A percentile compares a stretch with the other conserved stretches of the same genome.
Conservation (phyloP, 1,140 invertebrate genomes). For the Pemphigus obesinymphae region DNA sequence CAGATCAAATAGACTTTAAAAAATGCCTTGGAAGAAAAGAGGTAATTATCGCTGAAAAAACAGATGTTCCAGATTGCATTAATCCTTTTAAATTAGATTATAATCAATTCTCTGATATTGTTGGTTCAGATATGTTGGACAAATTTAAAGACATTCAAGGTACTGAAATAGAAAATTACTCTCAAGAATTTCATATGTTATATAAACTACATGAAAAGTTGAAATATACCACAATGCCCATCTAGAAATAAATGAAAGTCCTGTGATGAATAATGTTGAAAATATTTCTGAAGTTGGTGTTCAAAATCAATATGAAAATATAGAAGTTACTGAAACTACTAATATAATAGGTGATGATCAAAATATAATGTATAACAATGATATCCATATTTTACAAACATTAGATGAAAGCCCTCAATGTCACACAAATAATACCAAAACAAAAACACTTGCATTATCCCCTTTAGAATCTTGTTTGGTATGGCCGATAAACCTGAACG, state of each 20-base stretch:
- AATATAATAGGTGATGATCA: too few species aligned
- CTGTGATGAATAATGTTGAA: not conserved
- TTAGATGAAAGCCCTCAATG: not conserved
- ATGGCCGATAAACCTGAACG: not conserved
- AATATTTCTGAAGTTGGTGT: not conserved
- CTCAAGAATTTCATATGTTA: not conserved
- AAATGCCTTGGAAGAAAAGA: not conserved
- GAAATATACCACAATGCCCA: too few species aligned
- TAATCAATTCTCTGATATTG: not conserved
- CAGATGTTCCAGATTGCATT: too few species aligned
- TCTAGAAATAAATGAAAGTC: too few species aligned
- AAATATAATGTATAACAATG: too few species aligned
- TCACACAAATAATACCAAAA: not conserved
- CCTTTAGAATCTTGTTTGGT: not conserved
- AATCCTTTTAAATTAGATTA: too few species aligned
- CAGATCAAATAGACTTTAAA: not conserved
- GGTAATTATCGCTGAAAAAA: conserved; percentile 42
- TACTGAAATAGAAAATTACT: not conserved
- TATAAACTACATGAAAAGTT: too few species aligned
- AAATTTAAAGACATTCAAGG: not conserved
- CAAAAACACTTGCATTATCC: not conserved
- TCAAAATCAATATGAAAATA: too few species aligned
- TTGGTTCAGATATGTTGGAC: not conserved
- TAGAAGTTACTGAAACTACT: too few species aligned
- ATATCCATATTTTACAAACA: too few species aligned